Base-by-base conservation (phyloP, 2,888 invertebrate species). In the Latrodectus elegans region DNA sequence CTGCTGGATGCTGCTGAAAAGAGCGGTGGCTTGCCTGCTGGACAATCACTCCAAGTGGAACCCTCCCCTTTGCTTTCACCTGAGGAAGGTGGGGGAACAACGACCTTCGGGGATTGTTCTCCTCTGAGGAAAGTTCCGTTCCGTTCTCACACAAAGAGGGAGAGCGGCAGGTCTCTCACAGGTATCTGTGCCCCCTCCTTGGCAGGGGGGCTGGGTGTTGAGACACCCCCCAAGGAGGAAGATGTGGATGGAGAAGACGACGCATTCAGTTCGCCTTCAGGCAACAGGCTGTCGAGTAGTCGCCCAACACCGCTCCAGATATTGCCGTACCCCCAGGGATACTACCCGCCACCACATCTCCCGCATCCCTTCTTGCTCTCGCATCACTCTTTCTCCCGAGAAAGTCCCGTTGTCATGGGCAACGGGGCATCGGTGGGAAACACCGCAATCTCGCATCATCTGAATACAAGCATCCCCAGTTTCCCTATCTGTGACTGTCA, bases 191-290 rank as follows among this genome's bases (percentile, higher is more conserved):
- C 88, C 64, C 78, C 86, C 55, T 49, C 49, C 4, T 72, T 65
- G 64, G 73, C 64, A 60, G 72, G 71, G 10, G 60, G 70, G 17
- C 70, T 51, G 73, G 70, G 70, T 65, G 65, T 72, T 26, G 81
- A 81, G 38, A 85, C 88, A 15, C 85, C 86, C 75, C 81, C 71
- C 52, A 76, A 85, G 38, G 85, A 84, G 73, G 88, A 84, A 22
- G 79, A 74, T 60, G 55, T 70, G 51, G 76, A 55, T 22, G 79
- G 74, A 55, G 88, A 82, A 17, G 74, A 72, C 74, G 68, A 81
- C 38, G 71, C 83, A 17, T 77, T 83, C 79, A 81, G 76, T 81
- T 77, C 76, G 71, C 90, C 89, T 92, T 92, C 77, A 92, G 92
- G 73, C 94, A 93, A 15, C 84, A 70, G 70, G 68, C 76, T 75